A percentile compares a stretch with the other conserved stretches of the same genome.
Evolutionary conservation across 1,140 invertebrate species (phyloP).

Genomic region (Drusus annulatus): DNA sequence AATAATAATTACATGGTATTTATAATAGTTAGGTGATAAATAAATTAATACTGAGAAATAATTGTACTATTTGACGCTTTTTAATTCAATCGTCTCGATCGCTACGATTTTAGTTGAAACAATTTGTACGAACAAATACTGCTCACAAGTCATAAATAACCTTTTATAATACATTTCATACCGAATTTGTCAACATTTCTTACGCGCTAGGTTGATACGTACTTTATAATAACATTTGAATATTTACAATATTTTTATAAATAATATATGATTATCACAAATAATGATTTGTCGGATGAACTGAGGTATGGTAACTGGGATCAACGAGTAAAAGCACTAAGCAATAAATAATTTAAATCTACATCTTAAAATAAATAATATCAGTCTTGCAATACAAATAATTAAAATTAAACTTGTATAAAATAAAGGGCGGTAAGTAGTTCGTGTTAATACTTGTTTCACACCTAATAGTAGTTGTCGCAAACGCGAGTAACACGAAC

Average conservation of each 20-base stretch:
- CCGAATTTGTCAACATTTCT: too few relatives aligned
- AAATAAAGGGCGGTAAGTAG: too few relatives aligned
- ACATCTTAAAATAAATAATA: constrained; percentile 49
- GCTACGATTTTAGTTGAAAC: too few relatives aligned
- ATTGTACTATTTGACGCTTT: constrained; percentile 31
- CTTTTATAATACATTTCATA: too few relatives aligned
- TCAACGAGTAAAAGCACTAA: constrained; percentile 13
- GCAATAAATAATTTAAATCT: constrained; percentile 35
- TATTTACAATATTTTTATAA: not conserved
- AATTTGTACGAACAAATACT: too few relatives aligned
- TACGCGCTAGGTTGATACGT: too few relatives aligned
- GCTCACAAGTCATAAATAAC: too few relatives aligned
- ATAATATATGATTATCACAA: constrained; percentile 47
- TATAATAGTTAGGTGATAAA: constrained; percentile 9
- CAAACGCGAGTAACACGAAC: too few relatives aligned
- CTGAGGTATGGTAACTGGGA: constrained; percentile 52
- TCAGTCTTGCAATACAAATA: constrained; percentile 48
- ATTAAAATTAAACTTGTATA: constrained; percentile 3
- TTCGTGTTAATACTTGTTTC: too few relatives aligned
- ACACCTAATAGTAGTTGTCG: too few relatives aligned
- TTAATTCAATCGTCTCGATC: too few relatives aligned
- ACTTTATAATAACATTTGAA: too few relatives aligned
- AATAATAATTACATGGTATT: not conserved
- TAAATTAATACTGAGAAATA: constrained; percentile 40
- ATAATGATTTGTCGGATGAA: constrained; percentile 34